Evolutionary conservation across 2,797 vertebrate genomes (phyloP).

Genomic region (Brotula barbata): DNA sequence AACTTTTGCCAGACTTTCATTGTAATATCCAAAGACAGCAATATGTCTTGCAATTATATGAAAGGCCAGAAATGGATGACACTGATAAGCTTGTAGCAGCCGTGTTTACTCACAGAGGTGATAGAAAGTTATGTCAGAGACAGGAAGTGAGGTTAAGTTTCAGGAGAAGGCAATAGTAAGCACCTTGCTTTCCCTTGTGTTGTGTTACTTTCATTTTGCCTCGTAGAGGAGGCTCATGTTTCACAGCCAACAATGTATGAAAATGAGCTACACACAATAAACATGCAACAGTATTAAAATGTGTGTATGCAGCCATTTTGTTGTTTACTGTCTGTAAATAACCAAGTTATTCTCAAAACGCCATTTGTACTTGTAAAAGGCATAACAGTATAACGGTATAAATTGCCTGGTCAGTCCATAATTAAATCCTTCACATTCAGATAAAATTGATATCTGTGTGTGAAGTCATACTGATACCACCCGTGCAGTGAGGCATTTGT

Average conservation of each 20-base stretch:
- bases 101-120: slow-evolving; percentile 45
- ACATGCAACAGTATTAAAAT: not conserved
- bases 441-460: slow-evolving; percentile 12
- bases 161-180: slow-evolving; percentile 44
- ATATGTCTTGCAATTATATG: too few relatives aligned
- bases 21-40: too few relatives aligned
- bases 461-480: slow-evolving; percentile 24
- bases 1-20: not conserved
- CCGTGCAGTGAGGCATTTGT: slow-evolving; percentile 12
- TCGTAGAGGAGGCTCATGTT: slow-evolving; percentile 44
- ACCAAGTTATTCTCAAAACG: not conserved
- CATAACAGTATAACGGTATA: too few relatives aligned
- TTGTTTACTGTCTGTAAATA: slow-evolving; percentile 4
- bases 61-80: too few relatives aligned
- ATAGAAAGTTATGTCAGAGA: slow-evolving; percentile 50
- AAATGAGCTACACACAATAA: not conserved
- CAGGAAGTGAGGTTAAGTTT: slow-evolving; percentile 61
- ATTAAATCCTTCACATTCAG: slow-evolving; percentile 15
- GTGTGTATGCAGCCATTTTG: not conserved
- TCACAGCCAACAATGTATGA: slow-evolving; percentile 2
- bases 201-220: slow-evolving; percentile 42
- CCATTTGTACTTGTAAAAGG: too few relatives aligned
- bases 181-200: slow-evolving; percentile 56
- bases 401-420: too few relatives aligned
- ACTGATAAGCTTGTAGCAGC: too few relatives aligned